phyloP scores from a whole-genome alignment of 2,113 vertebrate genomes.

The Oryzias melastigma region DNA sequence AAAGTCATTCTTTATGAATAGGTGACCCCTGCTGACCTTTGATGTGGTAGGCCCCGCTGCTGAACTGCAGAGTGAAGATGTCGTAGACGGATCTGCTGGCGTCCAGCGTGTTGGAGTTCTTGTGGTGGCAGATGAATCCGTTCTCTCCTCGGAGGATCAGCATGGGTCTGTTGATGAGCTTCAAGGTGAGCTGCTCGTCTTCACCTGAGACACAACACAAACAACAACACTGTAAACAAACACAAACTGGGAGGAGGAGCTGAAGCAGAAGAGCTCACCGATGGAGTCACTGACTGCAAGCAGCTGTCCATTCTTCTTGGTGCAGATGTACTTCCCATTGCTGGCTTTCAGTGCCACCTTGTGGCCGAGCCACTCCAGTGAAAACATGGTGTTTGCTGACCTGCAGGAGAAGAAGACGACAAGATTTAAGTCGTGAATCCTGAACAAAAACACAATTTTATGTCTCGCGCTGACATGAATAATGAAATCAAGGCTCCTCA shows the following conservation, averaged over 20 bases:
- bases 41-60: slow-evolving; percentile 90
- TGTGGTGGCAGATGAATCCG: slow-evolving; percentile 92
- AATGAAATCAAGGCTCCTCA: too few relatives aligned
- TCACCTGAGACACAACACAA: slow-evolving; percentile 74
- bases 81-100: slow-evolving; percentile 92
- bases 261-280: slow-evolving; percentile 70
- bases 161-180: slow-evolving; percentile 93
- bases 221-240: not conserved
- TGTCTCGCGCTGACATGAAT: too few relatives aligned
- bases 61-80: slow-evolving; percentile 89
- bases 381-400: slow-evolving; percentile 88
- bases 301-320: slow-evolving; percentile 94
- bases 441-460: too few relatives aligned
- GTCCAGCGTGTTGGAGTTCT: slow-evolving; percentile 89
- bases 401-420: slow-evolving; percentile 65
- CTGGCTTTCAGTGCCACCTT: slow-evolving; percentile 88
- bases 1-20: too few relatives aligned
- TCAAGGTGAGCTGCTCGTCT: slow-evolving; percentile 88
- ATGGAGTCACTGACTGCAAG: slow-evolving; percentile 84
- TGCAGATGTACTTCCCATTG: slow-evolving; percentile 93
- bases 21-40: slow-evolving; percentile 77
- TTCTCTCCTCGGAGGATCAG: slow-evolving; percentile 91
- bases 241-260: not conserved
- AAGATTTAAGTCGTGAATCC: not conserved
- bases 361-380: slow-evolving; percentile 89